A percentile compares a stretch with the other conserved stretches of the same genome.
These are phyloP conservation scores for Fragum sueziense DNA, from an alignment of 2,888 invertebrate species.

Conservation along the genomic window DNA sequence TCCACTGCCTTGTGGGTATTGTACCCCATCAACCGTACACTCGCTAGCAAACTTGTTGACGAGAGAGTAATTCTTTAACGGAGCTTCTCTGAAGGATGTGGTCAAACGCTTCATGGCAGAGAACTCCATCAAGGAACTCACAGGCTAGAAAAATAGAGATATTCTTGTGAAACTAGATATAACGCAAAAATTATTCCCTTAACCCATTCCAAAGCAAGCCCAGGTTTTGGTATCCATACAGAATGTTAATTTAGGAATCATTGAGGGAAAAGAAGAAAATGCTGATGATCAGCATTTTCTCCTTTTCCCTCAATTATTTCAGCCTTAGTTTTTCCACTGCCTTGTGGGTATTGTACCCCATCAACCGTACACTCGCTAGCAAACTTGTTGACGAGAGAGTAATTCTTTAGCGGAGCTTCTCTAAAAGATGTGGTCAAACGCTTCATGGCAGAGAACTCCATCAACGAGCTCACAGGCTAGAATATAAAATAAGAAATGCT, in stretches of 20 bases:
- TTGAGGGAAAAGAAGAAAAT: too few species aligned
- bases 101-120: constrained; percentile 62
- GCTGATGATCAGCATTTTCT: too few species aligned
- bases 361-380: constrained; percentile 73
- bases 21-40: constrained; percentile 70
- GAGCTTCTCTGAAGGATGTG: constrained; percentile 69
- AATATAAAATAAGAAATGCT: too few species aligned
- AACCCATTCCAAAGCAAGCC: too few species aligned
- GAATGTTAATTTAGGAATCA: too few species aligned
- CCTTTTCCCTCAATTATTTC: too few species aligned
- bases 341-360: constrained; percentile 71
- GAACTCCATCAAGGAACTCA: constrained; percentile 76
- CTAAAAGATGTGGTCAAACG: constrained; percentile 61
- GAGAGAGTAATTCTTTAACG: constrained; percentile 59
- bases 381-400: constrained; percentile 67
- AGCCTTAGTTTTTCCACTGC: constrained; percentile 78
- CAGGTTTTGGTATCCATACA: too few species aligned
- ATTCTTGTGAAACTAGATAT: too few species aligned
- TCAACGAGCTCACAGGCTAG: constrained; percentile 76
- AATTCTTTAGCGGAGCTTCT: constrained; percentile 67
- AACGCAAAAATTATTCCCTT: too few species aligned
- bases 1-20: constrained; percentile 75
- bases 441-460: constrained; percentile 72
- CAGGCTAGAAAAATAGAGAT: constrained; percentile 69
- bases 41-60: constrained; percentile 71